A percentile compares a stretch with the other conserved stretches of the same genome.
Conservation (phyloP, 1,140 invertebrate genomes). For the Cherax quadricarinatus region DNA sequence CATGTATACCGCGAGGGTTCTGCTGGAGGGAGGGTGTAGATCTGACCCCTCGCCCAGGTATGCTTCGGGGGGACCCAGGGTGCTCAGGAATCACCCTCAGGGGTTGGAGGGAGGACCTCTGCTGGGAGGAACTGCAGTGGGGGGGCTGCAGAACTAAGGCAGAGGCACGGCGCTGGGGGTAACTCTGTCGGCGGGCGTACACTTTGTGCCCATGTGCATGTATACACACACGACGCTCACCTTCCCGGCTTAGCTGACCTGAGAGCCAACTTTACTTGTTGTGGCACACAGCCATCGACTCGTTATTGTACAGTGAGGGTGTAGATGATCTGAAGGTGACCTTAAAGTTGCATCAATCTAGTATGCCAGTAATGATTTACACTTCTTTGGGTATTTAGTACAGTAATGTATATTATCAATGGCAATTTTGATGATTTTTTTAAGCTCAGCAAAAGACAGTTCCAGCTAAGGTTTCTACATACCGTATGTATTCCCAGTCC, state of each 20-base stretch:
- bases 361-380: slow-evolving; percentile 33
- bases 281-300: slow-evolving; percentile 38
- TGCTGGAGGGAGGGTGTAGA: slow-evolving; percentile 60
- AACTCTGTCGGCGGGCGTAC: slow-evolving; percentile 60
- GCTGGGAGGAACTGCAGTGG: slow-evolving; percentile 30
- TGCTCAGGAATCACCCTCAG: slow-evolving; percentile 49
- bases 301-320: slow-evolving; percentile 39
- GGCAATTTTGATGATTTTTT: slow-evolving; percentile 3
- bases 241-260: slow-evolving; percentile 62
- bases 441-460: slow-evolving; percentile 29
- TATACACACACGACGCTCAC: slow-evolving; percentile 36
- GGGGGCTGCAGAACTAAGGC: slow-evolving; percentile 47
- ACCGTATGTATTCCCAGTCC: slow-evolving; percentile 36
- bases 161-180: slow-evolving; percentile 58
- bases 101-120: slow-evolving; percentile 62
- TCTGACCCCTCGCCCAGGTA: slow-evolving; percentile 41
- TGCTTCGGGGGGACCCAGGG: slow-evolving; percentile 39
- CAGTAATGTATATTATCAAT: slow-evolving; percentile 20
- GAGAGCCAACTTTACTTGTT: slow-evolving; percentile 57
- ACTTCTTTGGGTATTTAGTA: slow-evolving; percentile 38
- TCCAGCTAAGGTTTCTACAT: slow-evolving; percentile 25
- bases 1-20: slow-evolving; percentile 37
- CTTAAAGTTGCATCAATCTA: slow-evolving; percentile 44
- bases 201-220: slow-evolving; percentile 52
- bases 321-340: slow-evolving; percentile 42